Evolutionary conservation across 2,113 vertebrate genomes (phyloP), one percentile per base, ranked within the genome.

Genomic region (Canis aureus): DNA sequence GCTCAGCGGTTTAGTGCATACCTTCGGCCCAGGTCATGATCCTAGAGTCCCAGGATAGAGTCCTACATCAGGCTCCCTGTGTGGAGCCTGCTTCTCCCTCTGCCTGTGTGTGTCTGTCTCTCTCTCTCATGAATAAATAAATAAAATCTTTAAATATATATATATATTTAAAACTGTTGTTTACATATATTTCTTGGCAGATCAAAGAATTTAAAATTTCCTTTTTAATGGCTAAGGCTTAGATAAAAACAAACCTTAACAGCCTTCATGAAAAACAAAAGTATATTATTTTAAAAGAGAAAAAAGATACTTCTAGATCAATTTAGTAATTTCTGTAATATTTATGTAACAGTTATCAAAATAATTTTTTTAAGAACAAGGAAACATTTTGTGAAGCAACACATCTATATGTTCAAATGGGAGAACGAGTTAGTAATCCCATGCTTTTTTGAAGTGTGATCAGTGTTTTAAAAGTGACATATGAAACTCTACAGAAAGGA

Each of bases 341-440:
- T 25, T 97, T 92, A 89, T 27, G 12, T 69, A 89, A n/a, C n/a
- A 93, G 83, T 59, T 83, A 95, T 82, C 53, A 96, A 97, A 95
- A 85, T 82, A 92, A 91, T 91, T 96, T 35, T 35, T 97, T 92
- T 38, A 97, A 93, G 29, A 93, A 93, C 4, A 67, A 95, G 35
- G 9, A 89, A 92, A 87, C 32, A 96, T 66, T 67, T 92, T 92
- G 10, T 93, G 73, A 96, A 93, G 16, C 10, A 93, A 82, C 4
- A 49, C 5, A 94, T 86, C 35, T 29, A 92, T 19, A 43, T 73
- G 22, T 27, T 83, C 92, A 96, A 95, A 89, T 79, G 2, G 17
- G 22, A 11, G 32, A 85, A 29, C 51, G 53, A 91, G 35, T 67
- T 38, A 97, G 13, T 55, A 67, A 67, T 10, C 3, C 20, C 16